Evolutionary conservation across 2,797 vertebrate species (phyloP), one percentile per base, ranked within the genome.

Genomic region (Cirrhinus mrigala): DNA sequence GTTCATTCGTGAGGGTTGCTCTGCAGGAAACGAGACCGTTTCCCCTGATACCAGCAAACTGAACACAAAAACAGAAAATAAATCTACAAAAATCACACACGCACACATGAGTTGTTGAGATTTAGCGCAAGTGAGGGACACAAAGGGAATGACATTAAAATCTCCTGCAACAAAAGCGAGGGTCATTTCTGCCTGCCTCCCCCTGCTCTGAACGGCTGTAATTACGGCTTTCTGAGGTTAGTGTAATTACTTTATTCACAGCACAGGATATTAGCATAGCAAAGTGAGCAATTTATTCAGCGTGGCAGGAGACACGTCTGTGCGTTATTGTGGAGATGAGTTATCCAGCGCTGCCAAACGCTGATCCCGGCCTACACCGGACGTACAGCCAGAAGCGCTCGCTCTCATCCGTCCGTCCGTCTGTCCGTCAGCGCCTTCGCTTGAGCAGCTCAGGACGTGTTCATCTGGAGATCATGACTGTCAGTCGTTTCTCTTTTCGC

Each of bases 221-320:
- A 93, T 92, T 91, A 89, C 76, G 89, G 80, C 87, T 93, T 84
- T 0, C 90, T 87, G 84, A 88, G 86, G 88, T 75, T 85, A 90
- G 91, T 89, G 83, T 82, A 90, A 44, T 94, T 90, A 92, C 89
- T 94, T 81, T 37, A 88, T 87, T 91, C 92, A 88, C 76, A 82
- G 79, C 90, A 87, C 87, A 93, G 90, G 86, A 87, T 91, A 87
- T 88, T 91, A 88, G 90, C 91, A 88, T 90, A 92, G 91, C 92
- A 88, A 89, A 91, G 90, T 93, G 90, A 93, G 79, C 85, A 90
- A 79, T 91, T 93, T 92, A 85, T 91, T 90, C 90, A 86, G 88
- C 84, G 88, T 88, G 86, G 71, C 84, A 56, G 88, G 83, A 91
- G 90, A 89, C 87, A 82, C 44, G 79, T 86, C 87, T 56, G 85